Evolutionary conservation across 2,113 vertebrate species (phyloP).

Genomic region (Trachemys scripta): DNA sequence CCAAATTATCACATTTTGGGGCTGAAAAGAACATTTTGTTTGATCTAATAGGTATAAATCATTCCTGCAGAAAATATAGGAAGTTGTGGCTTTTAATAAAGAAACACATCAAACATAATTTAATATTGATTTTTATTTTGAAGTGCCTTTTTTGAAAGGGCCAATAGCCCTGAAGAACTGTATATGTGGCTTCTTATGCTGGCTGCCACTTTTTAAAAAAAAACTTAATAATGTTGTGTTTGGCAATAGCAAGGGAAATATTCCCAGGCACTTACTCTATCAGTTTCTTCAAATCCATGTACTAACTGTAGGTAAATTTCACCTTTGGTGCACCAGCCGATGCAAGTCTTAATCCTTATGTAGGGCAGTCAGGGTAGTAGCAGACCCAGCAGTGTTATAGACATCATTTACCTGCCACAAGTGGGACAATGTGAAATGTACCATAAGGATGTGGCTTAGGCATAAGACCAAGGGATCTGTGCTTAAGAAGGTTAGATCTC

Average conservation of each 20-base stretch:
- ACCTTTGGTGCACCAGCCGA: not conserved
- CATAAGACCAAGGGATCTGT: not conserved
- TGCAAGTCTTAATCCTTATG: not conserved
- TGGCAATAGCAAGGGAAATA: not conserved
- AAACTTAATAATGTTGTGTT: conserved; percentile 30
- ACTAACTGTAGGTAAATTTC: not conserved
- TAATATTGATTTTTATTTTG: conserved; percentile 52
- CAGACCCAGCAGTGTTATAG: not conserved
- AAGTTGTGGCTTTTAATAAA: conserved; percentile 64
- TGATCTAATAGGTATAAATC: conserved; percentile 54
- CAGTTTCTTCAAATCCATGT: not conserved
- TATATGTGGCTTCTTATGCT: conserved; percentile 6
- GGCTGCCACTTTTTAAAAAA: not conserved
- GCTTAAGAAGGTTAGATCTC: not conserved
- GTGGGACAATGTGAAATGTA: not conserved
- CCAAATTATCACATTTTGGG: conserved; percentile 66
- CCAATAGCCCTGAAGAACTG: not conserved
- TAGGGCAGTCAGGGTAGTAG: not conserved
- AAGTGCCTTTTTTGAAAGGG: conserved; percentile 29
- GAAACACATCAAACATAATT: conserved; percentile 55
- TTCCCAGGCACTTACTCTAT: not conserved
- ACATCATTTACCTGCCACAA: not conserved
- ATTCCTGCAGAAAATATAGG: conserved; percentile 28
- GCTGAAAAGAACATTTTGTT: conserved; percentile 61
- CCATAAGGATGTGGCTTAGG: not conserved